Percentiles rank a stretch among this genome's conserved stretches.
Evolutionary conservation across 92 coral and sea anemone species (phyloP).

Genomic region (Zoanthus gigantus): DNA sequence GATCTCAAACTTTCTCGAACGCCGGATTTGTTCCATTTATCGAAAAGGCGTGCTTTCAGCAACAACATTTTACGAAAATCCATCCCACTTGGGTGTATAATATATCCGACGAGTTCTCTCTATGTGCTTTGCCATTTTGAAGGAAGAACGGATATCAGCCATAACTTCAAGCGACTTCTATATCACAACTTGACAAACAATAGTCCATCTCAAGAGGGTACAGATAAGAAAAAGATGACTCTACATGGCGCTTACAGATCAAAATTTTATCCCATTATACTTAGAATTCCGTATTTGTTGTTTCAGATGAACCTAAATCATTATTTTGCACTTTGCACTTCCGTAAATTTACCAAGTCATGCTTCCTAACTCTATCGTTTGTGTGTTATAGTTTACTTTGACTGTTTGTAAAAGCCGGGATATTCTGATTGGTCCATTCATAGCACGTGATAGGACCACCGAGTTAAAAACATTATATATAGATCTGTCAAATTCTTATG

Average conservation of each 20-base stretch:
- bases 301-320: background rate
- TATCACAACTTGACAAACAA: constrained; percentile 5
- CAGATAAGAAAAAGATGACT: background rate
- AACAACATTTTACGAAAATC: constrained; percentile 57
- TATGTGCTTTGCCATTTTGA: constrained; percentile 1
- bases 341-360: constrained; percentile 15
- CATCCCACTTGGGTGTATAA: constrained; percentile 35
- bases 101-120: constrained; percentile 11
- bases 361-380: background rate
- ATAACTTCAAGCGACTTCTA: background rate
- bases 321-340: background rate
- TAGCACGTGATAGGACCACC: constrained; percentile 21
- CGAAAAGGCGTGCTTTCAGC: constrained; percentile 63
- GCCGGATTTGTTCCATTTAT: constrained; percentile 53
- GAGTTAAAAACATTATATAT: background rate
- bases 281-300: background rate
- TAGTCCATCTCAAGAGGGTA: background rate
- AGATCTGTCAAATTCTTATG: background rate
- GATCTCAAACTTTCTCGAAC: constrained; percentile 33
- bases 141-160: background rate
- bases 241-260: background rate
- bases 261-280: constrained; percentile 16
- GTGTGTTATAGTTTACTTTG: constrained; percentile 23
- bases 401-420: constrained; percentile 55
- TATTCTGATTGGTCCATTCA: constrained; percentile 29